Conservation (phyloP, 2,797 vertebrate species). For the Eidolon dupreanum region DNA sequence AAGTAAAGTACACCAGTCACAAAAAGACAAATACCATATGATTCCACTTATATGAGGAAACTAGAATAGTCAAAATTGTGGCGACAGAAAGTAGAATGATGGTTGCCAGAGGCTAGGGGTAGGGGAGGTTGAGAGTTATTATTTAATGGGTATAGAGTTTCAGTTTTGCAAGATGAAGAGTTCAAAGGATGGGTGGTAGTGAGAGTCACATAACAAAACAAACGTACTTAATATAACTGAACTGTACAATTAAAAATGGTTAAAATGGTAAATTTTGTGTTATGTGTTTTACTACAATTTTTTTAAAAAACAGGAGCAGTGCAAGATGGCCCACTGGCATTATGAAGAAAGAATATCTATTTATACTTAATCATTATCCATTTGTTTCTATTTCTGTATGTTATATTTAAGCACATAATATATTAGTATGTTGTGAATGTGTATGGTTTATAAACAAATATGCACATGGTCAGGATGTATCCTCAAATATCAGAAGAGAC, state of each 20-base stretch:
- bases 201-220: neutral
- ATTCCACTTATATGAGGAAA: neutral
- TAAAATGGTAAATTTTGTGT: neutral
- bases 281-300: neutral
- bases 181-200: neutral
- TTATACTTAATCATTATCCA: neutral
- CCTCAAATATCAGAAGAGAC: neutral
- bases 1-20: neutral
- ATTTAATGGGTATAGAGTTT: neutral
- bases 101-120: neutral
- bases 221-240: neutral
- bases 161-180: neutral
- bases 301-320: neutral
- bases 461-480: neutral
- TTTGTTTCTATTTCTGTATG: neutral
- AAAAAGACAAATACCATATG: neutral
- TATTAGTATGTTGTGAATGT: neutral
- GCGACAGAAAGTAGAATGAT: neutral
- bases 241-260: neutral
- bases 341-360: neutral
- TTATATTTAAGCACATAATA: neutral
- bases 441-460: neutral
- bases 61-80: neutral
- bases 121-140: neutral
- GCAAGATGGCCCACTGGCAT: neutral